A percentile compares a stretch with the other conserved stretches of the same genome.
Conservation (phyloP, 2,797 vertebrate genomes). For the Bothrops alternatus region DNA sequence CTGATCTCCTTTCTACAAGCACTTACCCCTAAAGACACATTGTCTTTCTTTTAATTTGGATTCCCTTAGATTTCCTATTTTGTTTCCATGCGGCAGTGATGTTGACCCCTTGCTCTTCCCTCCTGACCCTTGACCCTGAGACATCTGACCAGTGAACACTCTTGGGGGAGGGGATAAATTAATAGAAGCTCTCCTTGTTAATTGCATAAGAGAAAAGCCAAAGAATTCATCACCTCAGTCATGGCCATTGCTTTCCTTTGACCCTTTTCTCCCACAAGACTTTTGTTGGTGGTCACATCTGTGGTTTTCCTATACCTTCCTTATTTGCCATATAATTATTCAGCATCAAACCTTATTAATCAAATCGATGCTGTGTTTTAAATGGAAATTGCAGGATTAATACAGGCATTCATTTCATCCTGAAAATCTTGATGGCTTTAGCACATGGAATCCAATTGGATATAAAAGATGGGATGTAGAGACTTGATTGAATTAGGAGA, state of each 20-base stretch:
- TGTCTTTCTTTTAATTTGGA: constrained; percentile 72
- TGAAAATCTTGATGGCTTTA: constrained; percentile 99
- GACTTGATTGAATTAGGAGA: constrained; percentile 95
- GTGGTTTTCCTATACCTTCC: constrained; percentile 90
- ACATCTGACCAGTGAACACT: constrained; percentile 98
- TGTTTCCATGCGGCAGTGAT: constrained; percentile 78
- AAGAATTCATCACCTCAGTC: constrained; percentile 99
- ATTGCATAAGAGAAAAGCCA: constrained; percentile 97
- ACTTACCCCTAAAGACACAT: constrained; percentile 53
- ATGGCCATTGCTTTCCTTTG: constrained; percentile 99
- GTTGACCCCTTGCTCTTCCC: constrained; percentile 90
- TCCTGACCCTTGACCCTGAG: constrained; percentile 92
- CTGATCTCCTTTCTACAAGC: constrained; percentile 30
- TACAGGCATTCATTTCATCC: constrained; percentile 99
- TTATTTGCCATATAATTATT: constrained; percentile 96
- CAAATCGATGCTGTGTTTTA: constrained; percentile 99
- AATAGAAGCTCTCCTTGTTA: constrained; percentile 97
- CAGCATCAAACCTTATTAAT: constrained; percentile 99
- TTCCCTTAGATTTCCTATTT: constrained; percentile 77
- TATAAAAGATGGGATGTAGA: constrained; percentile 92
- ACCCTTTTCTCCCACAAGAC: constrained; percentile 93
- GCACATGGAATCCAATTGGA: constrained; percentile 96
- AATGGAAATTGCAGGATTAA: constrained; percentile 99
- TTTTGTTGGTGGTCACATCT: constrained; percentile 93
- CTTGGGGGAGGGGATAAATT: constrained; percentile 89